Evolutionary conservation across 2,888 invertebrate genomes (phyloP).

Genomic region (Sinelater perroti): DNA sequence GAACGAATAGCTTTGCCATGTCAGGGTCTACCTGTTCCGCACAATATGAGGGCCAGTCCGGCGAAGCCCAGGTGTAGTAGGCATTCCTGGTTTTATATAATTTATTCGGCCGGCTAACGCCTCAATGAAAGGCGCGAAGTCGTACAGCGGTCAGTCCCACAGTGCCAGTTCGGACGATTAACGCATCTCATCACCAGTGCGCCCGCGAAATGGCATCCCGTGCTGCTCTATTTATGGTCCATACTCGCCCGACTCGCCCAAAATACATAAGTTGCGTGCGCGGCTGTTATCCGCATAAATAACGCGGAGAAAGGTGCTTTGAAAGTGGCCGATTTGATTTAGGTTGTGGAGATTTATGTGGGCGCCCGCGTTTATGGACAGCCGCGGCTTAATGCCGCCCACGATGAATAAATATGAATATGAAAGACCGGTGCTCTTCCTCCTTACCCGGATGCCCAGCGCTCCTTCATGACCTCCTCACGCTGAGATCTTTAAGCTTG

Average conservation of each 20-base stretch:
- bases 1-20: slow-evolving; percentile 34
- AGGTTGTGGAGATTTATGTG: not conserved
- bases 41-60: not conserved
- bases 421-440: too few species aligned
- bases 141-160: slow-evolving; percentile 6
- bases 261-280: slow-evolving; percentile 29
- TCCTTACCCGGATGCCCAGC: too few species aligned
- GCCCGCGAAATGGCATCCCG: slow-evolving; percentile 39
- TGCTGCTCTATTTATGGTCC: slow-evolving; percentile 42
- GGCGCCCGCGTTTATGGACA: not conserved
- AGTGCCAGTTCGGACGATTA: too few species aligned
- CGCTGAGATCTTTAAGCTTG: too few species aligned
- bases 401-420: too few species aligned
- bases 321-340: slow-evolving; percentile 12
- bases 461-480: too few species aligned
- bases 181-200: too few species aligned
- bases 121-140: slow-evolving; percentile 18
- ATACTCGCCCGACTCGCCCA: slow-evolving; percentile 19
- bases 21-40: slow-evolving; percentile 38
- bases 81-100: slow-evolving; percentile 20
- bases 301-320: slow-evolving; percentile 15
- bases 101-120: slow-evolving; percentile 17
- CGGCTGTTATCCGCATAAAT: slow-evolving; percentile 18
- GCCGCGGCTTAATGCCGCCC: too few species aligned
- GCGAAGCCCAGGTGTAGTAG: slow-evolving; percentile 1